These are phyloP conservation scores for Hoplodrina ambigua DNA, from an alignment of 2,888 invertebrate genomes.

Conservation along the genomic window DNA sequence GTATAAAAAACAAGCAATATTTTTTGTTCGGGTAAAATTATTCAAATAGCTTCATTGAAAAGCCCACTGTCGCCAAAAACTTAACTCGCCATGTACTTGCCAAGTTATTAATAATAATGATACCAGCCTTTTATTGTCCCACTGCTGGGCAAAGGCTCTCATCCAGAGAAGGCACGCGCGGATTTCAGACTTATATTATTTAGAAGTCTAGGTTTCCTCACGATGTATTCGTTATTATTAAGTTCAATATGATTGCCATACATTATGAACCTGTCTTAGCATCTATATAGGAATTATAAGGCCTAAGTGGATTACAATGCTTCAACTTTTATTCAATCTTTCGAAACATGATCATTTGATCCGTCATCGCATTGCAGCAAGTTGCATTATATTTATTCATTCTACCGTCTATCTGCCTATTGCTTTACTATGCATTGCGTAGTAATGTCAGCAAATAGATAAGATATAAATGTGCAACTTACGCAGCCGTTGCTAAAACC, in stretches of 20 bases:
- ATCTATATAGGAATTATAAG: too few species aligned
- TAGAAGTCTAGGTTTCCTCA: too few species aligned
- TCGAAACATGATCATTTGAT: neutral
- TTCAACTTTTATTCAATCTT: conserved; percentile 1
- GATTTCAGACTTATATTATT: too few species aligned
- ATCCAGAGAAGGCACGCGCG: too few species aligned
- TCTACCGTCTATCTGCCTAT: conserved; percentile 8
- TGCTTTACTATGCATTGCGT: conserved; percentile 11
- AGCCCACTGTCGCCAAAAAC: neutral
- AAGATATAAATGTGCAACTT: neutral
- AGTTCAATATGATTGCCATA: too few species aligned
- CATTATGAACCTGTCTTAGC: too few species aligned
- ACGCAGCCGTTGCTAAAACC: neutral
- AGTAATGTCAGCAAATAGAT: conserved; percentile 7
- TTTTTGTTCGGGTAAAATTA: neutral
- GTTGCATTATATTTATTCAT: neutral
- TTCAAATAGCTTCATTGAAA: neutral
- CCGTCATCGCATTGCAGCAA: neutral
- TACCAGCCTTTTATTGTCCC: too few species aligned
- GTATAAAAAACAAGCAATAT: too few species aligned
- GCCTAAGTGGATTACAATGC: too few species aligned
- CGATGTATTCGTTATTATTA: too few species aligned
- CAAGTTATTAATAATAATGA: too few species aligned
- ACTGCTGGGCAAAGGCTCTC: too few species aligned
- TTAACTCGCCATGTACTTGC: neutral